Evolutionary conservation across 2,888 invertebrate genomes (phyloP).

Genomic region (Stegophylla sp.): DNA sequence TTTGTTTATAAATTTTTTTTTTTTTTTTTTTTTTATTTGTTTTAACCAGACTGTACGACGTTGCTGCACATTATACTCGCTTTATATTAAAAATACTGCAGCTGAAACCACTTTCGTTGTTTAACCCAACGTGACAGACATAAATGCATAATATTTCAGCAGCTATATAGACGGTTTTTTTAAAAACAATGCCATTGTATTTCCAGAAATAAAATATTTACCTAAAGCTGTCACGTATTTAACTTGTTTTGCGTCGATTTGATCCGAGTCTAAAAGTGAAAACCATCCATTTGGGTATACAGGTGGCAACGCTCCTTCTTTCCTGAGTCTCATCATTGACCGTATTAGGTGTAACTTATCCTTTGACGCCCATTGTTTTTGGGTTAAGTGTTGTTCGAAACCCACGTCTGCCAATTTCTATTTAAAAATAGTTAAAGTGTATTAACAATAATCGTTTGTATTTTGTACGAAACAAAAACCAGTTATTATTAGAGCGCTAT

Average conservation of each 20-base stretch:
- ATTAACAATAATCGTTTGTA: not conserved
- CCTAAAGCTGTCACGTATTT: conserved; percentile 62
- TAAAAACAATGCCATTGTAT: not conserved
- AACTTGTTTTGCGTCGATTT: conserved; percentile 61
- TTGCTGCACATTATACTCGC: not conserved
- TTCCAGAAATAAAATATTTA: conserved; percentile 61
- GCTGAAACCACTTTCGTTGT: not conserved
- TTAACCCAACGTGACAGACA: not conserved
- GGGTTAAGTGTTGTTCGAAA: conserved; percentile 63
- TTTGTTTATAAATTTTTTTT: too few species aligned
- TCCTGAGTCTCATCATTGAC: conserved; percentile 67
- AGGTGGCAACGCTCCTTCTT: conserved; percentile 76
- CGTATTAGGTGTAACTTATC: conserved; percentile 57
- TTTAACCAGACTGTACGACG: not conserved
- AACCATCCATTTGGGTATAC: conserved; percentile 93
- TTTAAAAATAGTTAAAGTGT: not conserved
- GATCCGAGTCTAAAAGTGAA: conserved; percentile 75
- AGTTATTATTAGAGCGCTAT: not conserved
- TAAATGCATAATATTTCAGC: not conserved
- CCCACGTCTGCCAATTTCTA: conserved; percentile 68
- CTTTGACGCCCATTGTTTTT: conserved; percentile 58
- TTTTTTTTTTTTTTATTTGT: not conserved
- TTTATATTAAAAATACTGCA: not conserved
- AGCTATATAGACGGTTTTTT: not conserved
- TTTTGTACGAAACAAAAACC: not conserved